A percentile compares a stretch with the other conserved stretches of the same genome.
Evolutionary conservation across 2,888 invertebrate species (phyloP).

Genomic region (Campaea margaritaria): DNA sequence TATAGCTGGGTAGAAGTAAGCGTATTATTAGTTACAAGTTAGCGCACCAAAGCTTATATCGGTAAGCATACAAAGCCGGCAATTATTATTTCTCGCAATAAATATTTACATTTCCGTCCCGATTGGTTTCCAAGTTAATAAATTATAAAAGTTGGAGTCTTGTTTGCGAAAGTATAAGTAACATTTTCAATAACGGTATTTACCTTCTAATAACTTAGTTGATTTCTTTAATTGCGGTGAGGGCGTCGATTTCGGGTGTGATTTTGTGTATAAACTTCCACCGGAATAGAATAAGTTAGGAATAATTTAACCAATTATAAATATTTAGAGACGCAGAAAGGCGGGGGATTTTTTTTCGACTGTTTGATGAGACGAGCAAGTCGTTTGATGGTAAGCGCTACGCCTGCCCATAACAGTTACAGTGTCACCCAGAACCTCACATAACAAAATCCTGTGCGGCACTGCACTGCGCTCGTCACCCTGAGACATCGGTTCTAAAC

Average conservation of each 20-base stretch:
- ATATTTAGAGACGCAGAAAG: slow-evolving; percentile 47
- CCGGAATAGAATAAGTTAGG: slow-evolving; percentile 33
- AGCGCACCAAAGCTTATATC: slow-evolving; percentile 3
- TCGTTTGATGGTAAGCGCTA: too few species aligned
- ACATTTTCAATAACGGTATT: slow-evolving; percentile 18
- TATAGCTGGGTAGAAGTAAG: slow-evolving; percentile 25
- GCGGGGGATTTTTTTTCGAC: slow-evolving; percentile 46
- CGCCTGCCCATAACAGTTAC: too few species aligned
- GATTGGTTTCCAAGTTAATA: slow-evolving; percentile 9
- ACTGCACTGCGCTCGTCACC: too few species aligned
- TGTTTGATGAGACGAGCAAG: too few species aligned
- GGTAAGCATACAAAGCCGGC: neutral
- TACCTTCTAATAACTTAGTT: slow-evolving; percentile 17
- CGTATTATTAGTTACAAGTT: slow-evolving; percentile 20
- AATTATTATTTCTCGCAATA: neutral
- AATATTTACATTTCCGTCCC: slow-evolving; percentile 1
- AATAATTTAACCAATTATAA: slow-evolving; percentile 48
- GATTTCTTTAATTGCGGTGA: slow-evolving; percentile 26
- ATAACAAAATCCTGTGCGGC: too few species aligned
- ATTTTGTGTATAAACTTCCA: slow-evolving; percentile 13
- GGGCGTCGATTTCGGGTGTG: slow-evolving; percentile 20
- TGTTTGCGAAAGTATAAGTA: slow-evolving; percentile 12
- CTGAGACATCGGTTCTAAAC: too few species aligned
- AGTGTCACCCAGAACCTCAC: too few species aligned
- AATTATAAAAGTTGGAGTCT: slow-evolving; percentile 1